Conservation (phyloP, 2,797 vertebrate species). For the Myotis planiceps region DNA sequence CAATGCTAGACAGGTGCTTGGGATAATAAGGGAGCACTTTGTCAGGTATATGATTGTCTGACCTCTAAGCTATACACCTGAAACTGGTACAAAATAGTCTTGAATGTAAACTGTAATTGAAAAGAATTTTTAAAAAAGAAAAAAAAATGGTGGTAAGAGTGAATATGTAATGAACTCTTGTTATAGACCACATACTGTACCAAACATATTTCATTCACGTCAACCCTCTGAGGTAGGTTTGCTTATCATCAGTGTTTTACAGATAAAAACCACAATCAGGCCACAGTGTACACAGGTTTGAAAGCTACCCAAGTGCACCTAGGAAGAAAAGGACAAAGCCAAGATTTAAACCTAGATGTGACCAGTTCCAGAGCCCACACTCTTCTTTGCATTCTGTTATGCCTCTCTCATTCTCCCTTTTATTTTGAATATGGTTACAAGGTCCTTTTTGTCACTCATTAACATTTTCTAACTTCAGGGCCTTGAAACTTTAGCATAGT, state of each 20-base stretch:
- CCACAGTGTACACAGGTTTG: rapidly evolving
- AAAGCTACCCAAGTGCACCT: background rate
- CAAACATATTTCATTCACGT: background rate
- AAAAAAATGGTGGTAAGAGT: background rate
- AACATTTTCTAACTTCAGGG: background rate
- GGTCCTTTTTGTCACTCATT: background rate
- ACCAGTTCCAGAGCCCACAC: background rate
- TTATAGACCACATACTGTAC: too few relatives aligned
- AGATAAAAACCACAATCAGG: background rate
- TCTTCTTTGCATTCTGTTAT: background rate
- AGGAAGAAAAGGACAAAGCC: background rate
- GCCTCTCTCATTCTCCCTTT: background rate
- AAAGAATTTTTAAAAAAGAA: background rate
- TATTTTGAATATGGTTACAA: background rate
- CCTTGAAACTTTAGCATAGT: background rate
- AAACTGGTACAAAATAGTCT: background rate
- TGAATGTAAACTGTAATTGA: background rate
- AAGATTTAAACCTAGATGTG: too few relatives aligned
- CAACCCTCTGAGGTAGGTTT: background rate
- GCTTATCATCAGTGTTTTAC: too few relatives aligned
- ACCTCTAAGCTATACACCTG: background rate
- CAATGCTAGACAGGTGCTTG: background rate
- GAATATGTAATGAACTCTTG: background rate
- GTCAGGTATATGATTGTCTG: background rate
- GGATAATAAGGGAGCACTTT: background rate